Conservation (phyloP, 2,113 vertebrate species). For the Tychaedon coryphoeus region DNA sequence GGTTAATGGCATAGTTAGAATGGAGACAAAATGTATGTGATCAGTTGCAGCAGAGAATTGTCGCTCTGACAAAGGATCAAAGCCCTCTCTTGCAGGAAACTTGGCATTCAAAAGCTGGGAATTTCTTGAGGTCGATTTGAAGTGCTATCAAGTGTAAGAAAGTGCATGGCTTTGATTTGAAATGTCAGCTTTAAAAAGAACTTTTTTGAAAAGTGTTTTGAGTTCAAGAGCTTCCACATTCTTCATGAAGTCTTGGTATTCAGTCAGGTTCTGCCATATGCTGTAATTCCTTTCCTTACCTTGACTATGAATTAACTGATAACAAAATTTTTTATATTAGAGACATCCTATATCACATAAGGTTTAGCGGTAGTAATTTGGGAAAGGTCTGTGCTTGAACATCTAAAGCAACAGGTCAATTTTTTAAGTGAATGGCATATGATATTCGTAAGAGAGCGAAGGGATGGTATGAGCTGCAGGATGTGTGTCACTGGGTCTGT, state of each 20-base stretch:
- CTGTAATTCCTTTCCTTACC: background rate
- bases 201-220: background rate
- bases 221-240: background rate
- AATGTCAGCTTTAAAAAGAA: background rate
- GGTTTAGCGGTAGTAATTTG: background rate
- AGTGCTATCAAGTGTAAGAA: background rate
- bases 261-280: accelerated
- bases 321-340: background rate
- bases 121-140: background rate
- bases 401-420: background rate
- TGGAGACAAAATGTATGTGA: background rate
- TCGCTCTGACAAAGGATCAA: background rate
- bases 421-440: accelerated
- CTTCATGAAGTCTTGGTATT: background rate
- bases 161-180: background rate
- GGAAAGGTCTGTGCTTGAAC: background rate
- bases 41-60: background rate
- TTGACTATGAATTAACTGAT: background rate
- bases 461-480: accelerated
- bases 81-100: background rate
- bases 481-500: background rate
- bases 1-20: background rate
- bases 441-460: accelerated
- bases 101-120: background rate
- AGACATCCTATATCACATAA: background rate